These are phyloP conservation scores for Diaphora mendica DNA, from an alignment of 2,888 invertebrate genomes.

Conservation along the genomic window DNA sequence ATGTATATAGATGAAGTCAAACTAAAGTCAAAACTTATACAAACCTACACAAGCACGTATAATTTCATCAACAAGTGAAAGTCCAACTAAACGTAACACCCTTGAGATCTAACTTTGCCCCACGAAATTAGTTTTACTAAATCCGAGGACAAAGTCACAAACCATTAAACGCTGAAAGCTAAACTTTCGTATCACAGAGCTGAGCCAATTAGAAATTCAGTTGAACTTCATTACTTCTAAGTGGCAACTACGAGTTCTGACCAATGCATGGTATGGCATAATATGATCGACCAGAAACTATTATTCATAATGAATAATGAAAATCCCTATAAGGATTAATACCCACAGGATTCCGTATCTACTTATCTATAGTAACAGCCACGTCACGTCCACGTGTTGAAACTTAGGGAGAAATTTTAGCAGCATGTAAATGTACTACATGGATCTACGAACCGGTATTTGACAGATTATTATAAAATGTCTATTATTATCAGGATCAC, in stretches of 20 bases:
- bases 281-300: conserved; percentile 37
- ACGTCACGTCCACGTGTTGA: too few species aligned
- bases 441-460: too few species aligned
- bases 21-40: conserved; percentile 6
- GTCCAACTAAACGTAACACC: conserved; percentile 48
- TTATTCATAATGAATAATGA: conserved; percentile 29
- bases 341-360: not conserved
- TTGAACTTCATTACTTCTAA: conserved; percentile 59
- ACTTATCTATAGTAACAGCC: not conserved
- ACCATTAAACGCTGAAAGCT: conserved; percentile 66
- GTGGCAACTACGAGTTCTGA: conserved; percentile 45
- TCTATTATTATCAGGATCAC: too few species aligned
- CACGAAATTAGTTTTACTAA: conserved; percentile 62
- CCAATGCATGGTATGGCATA: conserved; percentile 38
- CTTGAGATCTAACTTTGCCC: conserved; percentile 54
- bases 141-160: conserved; percentile 65
- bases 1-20: not conserved
- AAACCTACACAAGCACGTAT: conserved; percentile 13
- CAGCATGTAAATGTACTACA: too few species aligned
- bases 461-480: too few species aligned
- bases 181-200: conserved; percentile 62
- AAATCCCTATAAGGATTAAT: not conserved
- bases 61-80: conserved; percentile 53
- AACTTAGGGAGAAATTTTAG: too few species aligned
- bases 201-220: conserved; percentile 65